A percentile compares a stretch with the other conserved stretches of the same genome.
phyloP scores from a whole-genome alignment of 2,113 vertebrate species.

The Mola mola region DNA sequence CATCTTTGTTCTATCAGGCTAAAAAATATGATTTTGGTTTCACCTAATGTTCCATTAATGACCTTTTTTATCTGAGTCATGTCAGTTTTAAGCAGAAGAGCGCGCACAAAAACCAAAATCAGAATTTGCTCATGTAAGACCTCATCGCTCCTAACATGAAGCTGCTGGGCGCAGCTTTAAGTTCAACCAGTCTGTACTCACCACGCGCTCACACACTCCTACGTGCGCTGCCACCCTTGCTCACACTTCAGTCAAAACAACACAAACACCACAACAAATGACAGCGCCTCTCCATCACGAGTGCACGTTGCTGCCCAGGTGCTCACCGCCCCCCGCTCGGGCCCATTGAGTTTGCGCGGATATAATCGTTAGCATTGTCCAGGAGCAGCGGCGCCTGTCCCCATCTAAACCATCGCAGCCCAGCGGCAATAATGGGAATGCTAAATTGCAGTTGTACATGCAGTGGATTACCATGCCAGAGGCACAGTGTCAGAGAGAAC shows the following conservation, averaged over 20 bases:
- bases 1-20: too few relatives aligned
- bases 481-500: slow-evolving; percentile 47
- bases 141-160: too few relatives aligned
- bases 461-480: slow-evolving; percentile 62
- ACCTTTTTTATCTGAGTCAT: too few relatives aligned
- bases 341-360: slow-evolving; percentile 40
- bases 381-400: slow-evolving; percentile 63
- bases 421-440: slow-evolving; percentile 66
- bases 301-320: slow-evolving; percentile 39
- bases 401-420: slow-evolving; percentile 56
- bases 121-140: background rate
- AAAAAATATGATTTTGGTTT: too few relatives aligned
- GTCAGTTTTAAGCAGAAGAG: too few relatives aligned
- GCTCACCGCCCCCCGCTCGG: slow-evolving; percentile 12
- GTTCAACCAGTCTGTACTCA: background rate
- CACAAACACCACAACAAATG: slow-evolving; percentile 8
- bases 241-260: background rate
- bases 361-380: slow-evolving; percentile 69
- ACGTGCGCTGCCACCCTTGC: background rate
- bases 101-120: background rate
- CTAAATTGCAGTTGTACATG: slow-evolving; percentile 69
- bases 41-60: too few relatives aligned
- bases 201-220: too few relatives aligned
- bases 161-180: too few relatives aligned
- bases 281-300: slow-evolving; percentile 12